A percentile compares a stretch with the other conserved stretches of the same genome.
phyloP scores from a whole-genome alignment of 2,113 vertebrate genomes.

The Tenrec ecaudatus region DNA sequence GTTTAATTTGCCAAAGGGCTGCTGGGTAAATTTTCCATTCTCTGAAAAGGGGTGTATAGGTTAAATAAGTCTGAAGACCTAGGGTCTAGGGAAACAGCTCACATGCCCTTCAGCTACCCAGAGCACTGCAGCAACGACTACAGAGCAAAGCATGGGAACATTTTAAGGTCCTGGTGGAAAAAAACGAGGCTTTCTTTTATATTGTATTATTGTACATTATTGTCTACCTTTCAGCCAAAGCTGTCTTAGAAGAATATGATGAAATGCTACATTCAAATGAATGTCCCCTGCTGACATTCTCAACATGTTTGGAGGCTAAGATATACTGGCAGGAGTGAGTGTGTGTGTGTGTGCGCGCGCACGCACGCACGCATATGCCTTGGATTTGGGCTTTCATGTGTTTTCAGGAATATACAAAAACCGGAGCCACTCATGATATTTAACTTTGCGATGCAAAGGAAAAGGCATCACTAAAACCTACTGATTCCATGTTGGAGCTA shows the following conservation, averaged over 20 bases:
- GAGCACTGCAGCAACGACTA: background rate
- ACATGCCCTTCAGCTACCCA: background rate
- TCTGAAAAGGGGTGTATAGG: too few relatives aligned
- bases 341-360: too few relatives aligned
- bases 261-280: background rate
- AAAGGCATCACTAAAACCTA: constrained; percentile 10
- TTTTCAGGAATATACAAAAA: background rate
- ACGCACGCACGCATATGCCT: too few relatives aligned
- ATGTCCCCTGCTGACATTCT: background rate
- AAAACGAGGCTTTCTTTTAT: background rate
- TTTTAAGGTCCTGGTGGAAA: constrained; percentile 8
- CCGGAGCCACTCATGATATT: background rate
- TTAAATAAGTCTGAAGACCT: too few relatives aligned
- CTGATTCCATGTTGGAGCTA: background rate
- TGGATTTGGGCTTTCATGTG: background rate
- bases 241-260: constrained; percentile 4
- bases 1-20: too few relatives aligned
- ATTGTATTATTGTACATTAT: background rate
- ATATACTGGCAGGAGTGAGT: too few relatives aligned
- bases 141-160: background rate
- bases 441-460: background rate
- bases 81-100: background rate
- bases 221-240: constrained; percentile 21
- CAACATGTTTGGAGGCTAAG: background rate
- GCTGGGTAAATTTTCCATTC: too few relatives aligned